Evolutionary conservation across 2,888 invertebrate species (phyloP), one percentile per base, ranked within the genome.

Genomic region (Anthoptus insignis): DNA sequence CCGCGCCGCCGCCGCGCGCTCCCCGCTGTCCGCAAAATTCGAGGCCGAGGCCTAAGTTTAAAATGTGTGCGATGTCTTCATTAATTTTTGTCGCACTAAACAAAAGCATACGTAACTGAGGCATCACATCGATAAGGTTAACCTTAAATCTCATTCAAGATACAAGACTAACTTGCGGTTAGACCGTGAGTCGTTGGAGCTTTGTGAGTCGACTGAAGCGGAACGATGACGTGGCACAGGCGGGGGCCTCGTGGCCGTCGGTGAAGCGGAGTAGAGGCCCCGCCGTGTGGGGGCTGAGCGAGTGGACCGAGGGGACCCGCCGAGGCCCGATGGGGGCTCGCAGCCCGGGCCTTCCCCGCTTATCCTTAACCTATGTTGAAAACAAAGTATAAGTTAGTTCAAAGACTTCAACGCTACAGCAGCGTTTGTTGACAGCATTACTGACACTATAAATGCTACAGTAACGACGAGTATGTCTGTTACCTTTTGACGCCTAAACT

Each of bases 121-220:
- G n/a, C n/a, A n/a, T n/a, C n/a, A n/a, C n/a, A n/a, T n/a, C n/a
- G n/a, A n/a, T n/a, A n/a, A n/a, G n/a, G n/a, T n/a, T n/a, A n/a
- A n/a, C n/a, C n/a, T n/a, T n/a, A n/a, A n/a, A n/a, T n/a, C n/a
- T n/a, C n/a, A n/a, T n/a, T 22, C 37, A 37, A 37, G 16, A 8
- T 11, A 24, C 39, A 37, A 22, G 11, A 76, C 86, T 83, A 82
- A 96, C 96, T 96, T 96, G 87, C 96, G 95, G 83, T 96, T 97
- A 13, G 96, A 95, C 71, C 96, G 94, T 7, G 97, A 97, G 83
- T 98, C 98, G 73, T 97, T 97, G 27, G 97, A 97, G 86, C 97
- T 98, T 88, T 97, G 98, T 79, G 98, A 98, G 88, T 98, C 98
- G 27, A 98, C 96, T 1, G 97, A 97, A 74, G 97, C 97, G 63